These are phyloP conservation scores for Brenthis daphne DNA, from an alignment of 2,888 invertebrate species.

Conservation along the genomic window DNA sequence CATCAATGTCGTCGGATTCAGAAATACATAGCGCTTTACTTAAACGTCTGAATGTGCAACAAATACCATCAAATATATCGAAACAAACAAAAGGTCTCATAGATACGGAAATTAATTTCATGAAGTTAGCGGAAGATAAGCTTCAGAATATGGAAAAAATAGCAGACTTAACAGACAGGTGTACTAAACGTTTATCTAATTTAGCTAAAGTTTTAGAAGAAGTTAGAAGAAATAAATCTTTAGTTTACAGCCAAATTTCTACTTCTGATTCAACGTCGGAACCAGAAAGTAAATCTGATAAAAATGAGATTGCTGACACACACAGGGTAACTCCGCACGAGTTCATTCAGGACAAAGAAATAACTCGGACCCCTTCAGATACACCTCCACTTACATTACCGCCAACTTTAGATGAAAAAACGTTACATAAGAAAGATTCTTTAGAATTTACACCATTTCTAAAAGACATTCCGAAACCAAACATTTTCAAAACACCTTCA, in stretches of 20 bases:
- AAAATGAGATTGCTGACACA: constrained; percentile 40
- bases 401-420: constrained; percentile 29
- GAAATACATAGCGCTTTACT: constrained; percentile 38
- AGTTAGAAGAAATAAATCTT: constrained; percentile 73
- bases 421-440: constrained; percentile 34
- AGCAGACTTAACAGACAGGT: constrained; percentile 74
- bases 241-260: constrained; percentile 67
- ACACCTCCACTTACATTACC: constrained; percentile 14
- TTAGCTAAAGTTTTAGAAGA: constrained; percentile 75
- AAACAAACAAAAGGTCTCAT: constrained; percentile 63
- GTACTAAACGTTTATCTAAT: constrained; percentile 72
- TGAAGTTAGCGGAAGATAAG: constrained; percentile 70
- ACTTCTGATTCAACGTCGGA: constrained; percentile 65
- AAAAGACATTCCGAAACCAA: constrained; percentile 64
- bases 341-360: constrained; percentile 20
- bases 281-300: constrained; percentile 58
- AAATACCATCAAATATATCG: constrained; percentile 52
- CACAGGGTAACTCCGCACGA: constrained; percentile 25
- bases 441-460: constrained; percentile 56
- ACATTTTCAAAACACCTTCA: constrained; percentile 43
- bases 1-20: constrained; percentile 49
- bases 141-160: constrained; percentile 78
- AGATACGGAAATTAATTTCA: constrained; percentile 60
- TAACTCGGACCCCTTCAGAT: constrained; percentile 25
- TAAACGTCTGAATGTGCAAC: constrained; percentile 30